Evolutionary conservation across 1,140 invertebrate genomes (phyloP).

Genomic region (Sesamia nonagrioides): DNA sequence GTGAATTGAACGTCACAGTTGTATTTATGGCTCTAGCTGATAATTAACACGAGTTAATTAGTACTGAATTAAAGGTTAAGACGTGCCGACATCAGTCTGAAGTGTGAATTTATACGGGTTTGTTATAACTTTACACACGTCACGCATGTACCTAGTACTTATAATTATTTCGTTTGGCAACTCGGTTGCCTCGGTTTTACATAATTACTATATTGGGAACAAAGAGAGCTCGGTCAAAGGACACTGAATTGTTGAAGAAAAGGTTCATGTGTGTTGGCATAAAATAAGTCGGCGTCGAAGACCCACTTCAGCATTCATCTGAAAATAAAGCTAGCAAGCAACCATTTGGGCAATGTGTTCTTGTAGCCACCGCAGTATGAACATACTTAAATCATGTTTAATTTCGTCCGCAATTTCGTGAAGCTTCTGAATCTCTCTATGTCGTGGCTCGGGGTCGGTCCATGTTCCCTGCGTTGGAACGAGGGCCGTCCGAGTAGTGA

Average conservation of each 20-base stretch:
- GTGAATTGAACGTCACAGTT: slow-evolving; percentile 19
- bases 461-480: neutral
- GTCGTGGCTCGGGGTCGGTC: neutral
- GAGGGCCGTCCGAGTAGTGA: slow-evolving; percentile 11
- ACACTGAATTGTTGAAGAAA: slow-evolving; percentile 18
- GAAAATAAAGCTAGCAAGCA: neutral
- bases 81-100: neutral
- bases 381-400: neutral
- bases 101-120: slow-evolving; percentile 9
- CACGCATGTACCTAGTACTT: neutral
- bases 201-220: slow-evolving; percentile 35
- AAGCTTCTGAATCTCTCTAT: neutral
- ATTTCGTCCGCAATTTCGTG: neutral
- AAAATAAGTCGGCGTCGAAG: neutral
- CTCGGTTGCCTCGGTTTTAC: neutral
- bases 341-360: neutral
- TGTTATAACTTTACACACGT: slow-evolving; percentile 26
- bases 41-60: slow-evolving; percentile 13
- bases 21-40: slow-evolving; percentile 1
- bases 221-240: slow-evolving; percentile 39
- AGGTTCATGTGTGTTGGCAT: neutral
- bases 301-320: neutral
- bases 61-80: neutral
- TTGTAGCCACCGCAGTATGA: neutral
- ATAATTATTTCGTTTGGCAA: slow-evolving; percentile 18